These are phyloP conservation scores for Pteronura brasiliensis DNA, from an alignment of 2,113 vertebrate genomes.

Conservation along the genomic window DNA sequence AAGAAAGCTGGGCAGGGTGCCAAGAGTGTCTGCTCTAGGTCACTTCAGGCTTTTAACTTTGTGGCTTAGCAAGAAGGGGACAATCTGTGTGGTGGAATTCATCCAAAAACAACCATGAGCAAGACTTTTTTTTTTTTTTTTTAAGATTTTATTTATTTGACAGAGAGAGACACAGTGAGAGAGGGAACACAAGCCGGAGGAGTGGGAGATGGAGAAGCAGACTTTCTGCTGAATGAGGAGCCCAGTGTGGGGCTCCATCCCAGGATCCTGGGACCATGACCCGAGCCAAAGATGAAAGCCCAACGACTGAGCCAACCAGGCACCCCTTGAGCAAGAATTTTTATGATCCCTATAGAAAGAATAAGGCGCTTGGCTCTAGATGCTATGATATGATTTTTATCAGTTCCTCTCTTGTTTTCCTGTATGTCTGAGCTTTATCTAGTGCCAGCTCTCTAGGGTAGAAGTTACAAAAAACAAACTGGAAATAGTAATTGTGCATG, in stretches of 20 bases:
- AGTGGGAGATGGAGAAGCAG: too few relatives aligned
- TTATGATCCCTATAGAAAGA: neutral
- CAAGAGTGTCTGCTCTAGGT: neutral
- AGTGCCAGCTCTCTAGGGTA: neutral
- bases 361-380: slow-evolving; percentile 23
- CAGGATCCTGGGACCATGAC: too few relatives aligned
- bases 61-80: neutral
- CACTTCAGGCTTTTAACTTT: neutral
- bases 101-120: neutral
- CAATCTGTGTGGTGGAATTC: neutral
- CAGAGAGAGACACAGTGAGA: too few relatives aligned
- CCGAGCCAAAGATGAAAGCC: too few relatives aligned
- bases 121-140: neutral
- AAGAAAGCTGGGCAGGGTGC: neutral
- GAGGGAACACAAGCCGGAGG: too few relatives aligned
- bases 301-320: too few relatives aligned
- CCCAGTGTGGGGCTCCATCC: too few relatives aligned
- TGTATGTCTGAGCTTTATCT: neutral
- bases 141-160: too few relatives aligned
- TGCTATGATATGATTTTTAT: slow-evolving; percentile 3
- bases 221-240: too few relatives aligned
- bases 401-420: slow-evolving; percentile 40
- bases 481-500: neutral
- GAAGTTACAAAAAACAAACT: slow-evolving; percentile 47
- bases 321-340: neutral